Evolutionary conservation across 2,888 invertebrate genomes (phyloP), one percentile per base, ranked within the genome.

Genomic region (Heteropelma amictum): DNA sequence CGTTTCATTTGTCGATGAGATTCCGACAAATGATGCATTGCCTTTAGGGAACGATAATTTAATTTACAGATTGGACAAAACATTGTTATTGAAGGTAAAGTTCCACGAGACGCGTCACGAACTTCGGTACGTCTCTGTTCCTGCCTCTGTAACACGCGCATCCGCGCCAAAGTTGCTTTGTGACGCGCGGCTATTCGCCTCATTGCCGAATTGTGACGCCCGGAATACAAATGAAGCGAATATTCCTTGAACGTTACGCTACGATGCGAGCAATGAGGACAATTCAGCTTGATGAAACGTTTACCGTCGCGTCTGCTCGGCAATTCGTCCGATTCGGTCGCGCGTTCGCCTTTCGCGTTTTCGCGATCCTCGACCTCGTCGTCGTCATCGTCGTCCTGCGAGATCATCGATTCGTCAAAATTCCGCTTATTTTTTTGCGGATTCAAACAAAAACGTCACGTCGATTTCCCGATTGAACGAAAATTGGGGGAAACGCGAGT

Each of bases 1-100:
- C 95, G 93, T 89, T 95, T 95, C 93, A 96, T 95, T 84, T 94
- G 94, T 89, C 95, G 93, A 86, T 96, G 96, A 30, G 95, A 92
- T 81, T 95, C 94, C 23, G 95, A 95, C 67, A 93, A 90, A 85
- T 95, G 94, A 91, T 96, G 96, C 72, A 94, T 93, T 73, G 93
- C 92, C 85, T 95, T 94, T 54, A 93, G 91, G 82, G 94, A 94
- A 79, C 94, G 93, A 89, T 94, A 94, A 88, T 94, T 94, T 82
- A 95, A 91, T 79, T 95, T 94, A 87, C 95, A 95, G 78, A 94
- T 91, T 49, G 93, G 92, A 87, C 95, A 95, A 90, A 93, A 96
- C 84, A 92, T 93, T 77, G 94, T 93, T 77, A 92, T 91, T 63
- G 91, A 87, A 28, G 92, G 91, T 78, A 93, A 91, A 35, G 89